Evolutionary conservation across 2,888 invertebrate species (phyloP).

Genomic region (Sussaba pulchella): DNA sequence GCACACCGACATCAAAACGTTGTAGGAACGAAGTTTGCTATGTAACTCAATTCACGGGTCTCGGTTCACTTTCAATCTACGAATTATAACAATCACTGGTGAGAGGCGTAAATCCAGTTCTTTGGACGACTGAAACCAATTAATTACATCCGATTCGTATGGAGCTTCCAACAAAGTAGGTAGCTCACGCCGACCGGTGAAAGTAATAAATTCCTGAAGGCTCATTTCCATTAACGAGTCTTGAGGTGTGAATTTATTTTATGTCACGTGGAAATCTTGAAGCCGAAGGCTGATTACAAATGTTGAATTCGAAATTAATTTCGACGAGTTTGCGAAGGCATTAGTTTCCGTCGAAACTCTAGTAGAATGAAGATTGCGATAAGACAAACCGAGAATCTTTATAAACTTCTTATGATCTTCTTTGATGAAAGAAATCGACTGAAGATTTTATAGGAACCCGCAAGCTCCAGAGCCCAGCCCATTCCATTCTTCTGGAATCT

Average conservation of each 20-base stretch:
- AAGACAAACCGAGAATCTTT: background rate
- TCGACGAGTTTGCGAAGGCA: constrained; percentile 19
- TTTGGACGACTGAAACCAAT: background rate
- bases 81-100: background rate
- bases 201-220: constrained; percentile 22
- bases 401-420: background rate
- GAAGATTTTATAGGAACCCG: no score
- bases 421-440: no score
- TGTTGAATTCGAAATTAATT: constrained; percentile 21
- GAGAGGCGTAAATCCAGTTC: background rate
- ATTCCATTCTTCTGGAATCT: no score
- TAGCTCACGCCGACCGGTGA: background rate
- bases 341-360: background rate
- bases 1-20: background rate
- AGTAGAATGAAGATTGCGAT: background rate
- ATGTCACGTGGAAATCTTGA: background rate
- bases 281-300: background rate
- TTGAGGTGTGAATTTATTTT: constrained; percentile 27
- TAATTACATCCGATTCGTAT: background rate
- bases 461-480: no score
- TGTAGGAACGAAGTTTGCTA: background rate
- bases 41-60: background rate
- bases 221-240: constrained; percentile 30
- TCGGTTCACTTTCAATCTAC: background rate
- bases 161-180: background rate